Conservation (phyloP, 2,797 vertebrate species). For the Aphelocoma californica region DNA sequence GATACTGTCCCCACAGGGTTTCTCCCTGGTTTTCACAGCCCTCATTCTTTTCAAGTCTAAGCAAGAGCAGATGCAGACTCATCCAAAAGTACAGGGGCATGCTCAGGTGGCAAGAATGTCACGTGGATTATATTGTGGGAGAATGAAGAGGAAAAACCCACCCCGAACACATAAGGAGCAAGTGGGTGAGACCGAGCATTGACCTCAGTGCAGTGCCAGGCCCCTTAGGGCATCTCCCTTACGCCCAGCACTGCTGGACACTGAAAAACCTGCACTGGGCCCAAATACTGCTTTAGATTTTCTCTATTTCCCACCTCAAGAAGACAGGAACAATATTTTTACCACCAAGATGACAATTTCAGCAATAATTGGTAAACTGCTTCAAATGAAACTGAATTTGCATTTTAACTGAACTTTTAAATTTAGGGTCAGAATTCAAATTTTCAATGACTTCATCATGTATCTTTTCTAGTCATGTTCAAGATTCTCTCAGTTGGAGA, state of each 20-base stretch:
- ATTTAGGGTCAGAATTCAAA: neutral
- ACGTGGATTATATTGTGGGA: neutral
- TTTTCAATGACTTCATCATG: neutral
- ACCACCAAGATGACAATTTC: neutral
- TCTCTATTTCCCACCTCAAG: neutral
- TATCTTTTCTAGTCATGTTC: neutral
- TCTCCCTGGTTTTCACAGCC: neutral
- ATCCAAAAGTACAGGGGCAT: neutral
- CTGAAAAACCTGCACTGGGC: neutral
- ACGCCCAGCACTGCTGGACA: neutral
- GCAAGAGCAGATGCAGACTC: neutral
- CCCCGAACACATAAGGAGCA: neutral
- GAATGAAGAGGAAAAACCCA: neutral
- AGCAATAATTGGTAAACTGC: neutral
- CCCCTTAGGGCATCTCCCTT: neutral
- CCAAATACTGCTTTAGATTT: neutral
- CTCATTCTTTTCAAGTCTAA: neutral
- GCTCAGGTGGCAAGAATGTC: neutral
- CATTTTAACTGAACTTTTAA: slow-evolving; percentile 42
- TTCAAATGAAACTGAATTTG: neutral
- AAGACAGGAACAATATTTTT: neutral
- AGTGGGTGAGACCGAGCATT: neutral
- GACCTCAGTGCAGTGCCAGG: neutral
- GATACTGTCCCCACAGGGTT: fast-evolving
- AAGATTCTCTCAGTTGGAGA: neutral